These are phyloP conservation scores for Trilocha varians DNA, from an alignment of 2,888 invertebrate genomes.

Conservation along the genomic window DNA sequence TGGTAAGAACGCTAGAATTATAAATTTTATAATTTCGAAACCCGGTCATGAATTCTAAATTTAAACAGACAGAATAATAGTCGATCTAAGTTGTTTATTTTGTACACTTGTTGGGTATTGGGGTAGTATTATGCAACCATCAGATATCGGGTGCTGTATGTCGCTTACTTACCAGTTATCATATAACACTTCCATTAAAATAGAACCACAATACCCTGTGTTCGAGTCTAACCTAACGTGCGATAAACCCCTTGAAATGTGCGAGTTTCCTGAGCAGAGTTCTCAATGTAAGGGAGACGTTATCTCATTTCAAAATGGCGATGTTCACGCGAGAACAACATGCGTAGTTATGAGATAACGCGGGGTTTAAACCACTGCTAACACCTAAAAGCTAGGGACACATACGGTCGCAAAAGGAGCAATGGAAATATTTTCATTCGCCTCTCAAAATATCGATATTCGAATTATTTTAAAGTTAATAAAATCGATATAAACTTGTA, in stretches of 20 bases:
- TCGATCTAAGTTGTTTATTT: constrained; percentile 18
- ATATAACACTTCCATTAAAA: constrained; percentile 60
- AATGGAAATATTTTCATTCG: constrained; percentile 26
- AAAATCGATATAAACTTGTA: not conserved
- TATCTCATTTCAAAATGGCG: too few species aligned
- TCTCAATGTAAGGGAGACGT: too few species aligned
- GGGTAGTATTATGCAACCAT: constrained; percentile 63
- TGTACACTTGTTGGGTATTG: constrained; percentile 65
- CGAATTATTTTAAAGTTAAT: too few species aligned
- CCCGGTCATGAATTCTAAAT: constrained; percentile 34
- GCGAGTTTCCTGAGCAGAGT: too few species aligned
- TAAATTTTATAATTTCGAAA: constrained; percentile 15
- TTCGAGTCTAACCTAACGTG: constrained; percentile 54
- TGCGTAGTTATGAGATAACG: not conserved
- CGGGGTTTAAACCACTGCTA: not conserved
- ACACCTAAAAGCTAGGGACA: constrained; percentile 68
- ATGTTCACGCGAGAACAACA: not conserved
- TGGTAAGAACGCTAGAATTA: too few species aligned
- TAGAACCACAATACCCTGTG: constrained; percentile 74
- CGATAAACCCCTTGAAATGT: not conserved
- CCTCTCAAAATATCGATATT: not conserved
- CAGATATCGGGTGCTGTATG: constrained; percentile 40
- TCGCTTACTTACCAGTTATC: constrained; percentile 55
- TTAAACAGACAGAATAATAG: constrained; percentile 52
- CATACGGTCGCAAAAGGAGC: constrained; percentile 64